Percentiles rank a stretch among this genome's conserved stretches.
These are phyloP conservation scores for Meloidogyne hapla DNA, from an alignment of 1,140 invertebrate species.

Conservation along the genomic window DNA sequence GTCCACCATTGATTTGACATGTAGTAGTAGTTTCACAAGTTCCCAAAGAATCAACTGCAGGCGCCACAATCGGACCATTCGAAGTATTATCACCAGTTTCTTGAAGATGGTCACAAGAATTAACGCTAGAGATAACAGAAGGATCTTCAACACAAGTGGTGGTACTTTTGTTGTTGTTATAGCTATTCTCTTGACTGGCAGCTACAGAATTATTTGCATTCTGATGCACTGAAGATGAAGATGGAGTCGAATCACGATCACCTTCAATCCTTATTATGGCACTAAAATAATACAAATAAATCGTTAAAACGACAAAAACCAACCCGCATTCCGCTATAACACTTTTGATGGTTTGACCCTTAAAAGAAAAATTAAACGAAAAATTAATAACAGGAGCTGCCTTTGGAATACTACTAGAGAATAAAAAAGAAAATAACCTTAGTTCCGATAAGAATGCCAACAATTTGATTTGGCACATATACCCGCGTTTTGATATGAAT, in stretches of 20 bases:
- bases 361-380: not conserved
- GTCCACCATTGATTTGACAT: not conserved
- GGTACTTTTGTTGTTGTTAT: not conserved
- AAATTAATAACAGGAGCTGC: too few species aligned
- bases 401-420: too few species aligned
- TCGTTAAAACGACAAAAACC: not conserved
- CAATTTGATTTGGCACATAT: constrained; percentile 36
- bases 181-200: constrained; percentile 1
- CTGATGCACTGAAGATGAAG: not conserved
- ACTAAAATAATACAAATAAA: not conserved
- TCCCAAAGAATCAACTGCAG: not conserved
- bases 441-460: constrained; percentile 35
- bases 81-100: not conserved
- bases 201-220: not conserved
- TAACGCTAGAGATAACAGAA: not conserved
- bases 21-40: not conserved
- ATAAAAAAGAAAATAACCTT: constrained; percentile 21
- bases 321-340: constrained; percentile 19
- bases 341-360: constrained; percentile 28
- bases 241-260: constrained; percentile 12
- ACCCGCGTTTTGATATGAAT: constrained; percentile 24
- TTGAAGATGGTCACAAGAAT: not conserved
- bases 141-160: not conserved
- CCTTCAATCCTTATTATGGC: constrained; percentile 29
- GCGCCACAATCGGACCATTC: not conserved